These are phyloP conservation scores for Neocrepidodera transversa DNA, from an alignment of 2,888 invertebrate species.

Conservation along the genomic window DNA sequence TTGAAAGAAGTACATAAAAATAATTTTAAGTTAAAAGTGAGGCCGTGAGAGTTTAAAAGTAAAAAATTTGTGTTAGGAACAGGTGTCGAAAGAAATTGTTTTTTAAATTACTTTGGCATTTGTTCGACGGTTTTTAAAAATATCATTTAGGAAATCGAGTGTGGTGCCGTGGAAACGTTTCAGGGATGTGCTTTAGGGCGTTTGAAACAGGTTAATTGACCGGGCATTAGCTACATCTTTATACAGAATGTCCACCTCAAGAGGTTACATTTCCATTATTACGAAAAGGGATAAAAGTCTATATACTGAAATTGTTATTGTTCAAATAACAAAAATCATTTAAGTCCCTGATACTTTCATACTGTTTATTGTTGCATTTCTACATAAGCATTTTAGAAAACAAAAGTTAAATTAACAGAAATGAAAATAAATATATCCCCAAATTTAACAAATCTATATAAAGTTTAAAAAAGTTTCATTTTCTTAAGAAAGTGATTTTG, in stretches of 20 bases:
- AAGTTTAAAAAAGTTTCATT: no score
- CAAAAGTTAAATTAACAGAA: no score
- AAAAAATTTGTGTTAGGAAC: slow-evolving; percentile 27
- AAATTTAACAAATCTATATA: no score
- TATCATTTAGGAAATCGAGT: slow-evolving; percentile 30
- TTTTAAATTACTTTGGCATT: slow-evolving; percentile 32
- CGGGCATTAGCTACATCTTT: not conserved
- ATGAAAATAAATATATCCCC: no score
- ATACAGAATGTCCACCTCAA: slow-evolving; percentile 1
- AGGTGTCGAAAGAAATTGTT: slow-evolving; percentile 29
- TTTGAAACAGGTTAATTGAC: slow-evolving; percentile 6
- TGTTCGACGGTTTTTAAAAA: slow-evolving; percentile 30
- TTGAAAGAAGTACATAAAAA: slow-evolving; percentile 25
- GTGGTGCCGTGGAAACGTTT: slow-evolving; percentile 4
- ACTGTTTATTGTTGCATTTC: no score
- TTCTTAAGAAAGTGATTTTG: no score
- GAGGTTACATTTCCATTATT: no score
- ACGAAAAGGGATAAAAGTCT: no score
- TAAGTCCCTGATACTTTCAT: no score
- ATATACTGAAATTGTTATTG: no score
- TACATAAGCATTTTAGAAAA: no score
- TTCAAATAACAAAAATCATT: no score
- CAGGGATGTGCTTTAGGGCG: not conserved
- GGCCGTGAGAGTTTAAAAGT: slow-evolving; percentile 26
- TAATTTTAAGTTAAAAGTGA: slow-evolving; percentile 30